These are phyloP conservation scores for Euleptes europaea DNA, from an alignment of 2,113 vertebrate genomes.

Conservation along the genomic window DNA sequence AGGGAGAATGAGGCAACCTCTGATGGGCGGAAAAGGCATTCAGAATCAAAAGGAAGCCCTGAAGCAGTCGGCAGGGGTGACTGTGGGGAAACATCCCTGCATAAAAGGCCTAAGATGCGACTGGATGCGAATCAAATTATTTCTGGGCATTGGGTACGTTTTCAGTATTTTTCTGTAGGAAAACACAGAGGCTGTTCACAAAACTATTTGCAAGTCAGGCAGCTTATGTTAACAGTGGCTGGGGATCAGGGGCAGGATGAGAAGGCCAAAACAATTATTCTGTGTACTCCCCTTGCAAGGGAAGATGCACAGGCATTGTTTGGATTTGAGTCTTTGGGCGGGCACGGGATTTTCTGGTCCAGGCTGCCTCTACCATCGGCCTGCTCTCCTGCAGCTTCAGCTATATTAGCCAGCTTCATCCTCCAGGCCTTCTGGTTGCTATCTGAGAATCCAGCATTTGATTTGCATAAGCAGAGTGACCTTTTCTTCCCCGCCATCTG, in stretches of 20 bases:
- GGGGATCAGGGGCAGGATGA: background rate
- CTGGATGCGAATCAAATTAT: no score
- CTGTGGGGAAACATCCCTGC: no score
- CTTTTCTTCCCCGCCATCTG: conserved; percentile 2
- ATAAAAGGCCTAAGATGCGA: no score
- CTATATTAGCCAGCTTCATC: background rate
- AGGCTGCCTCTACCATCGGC: background rate
- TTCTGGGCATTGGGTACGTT: background rate
- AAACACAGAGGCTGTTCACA: background rate
- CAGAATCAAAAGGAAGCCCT: no score
- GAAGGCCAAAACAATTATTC: background rate
- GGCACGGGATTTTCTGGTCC: background rate
- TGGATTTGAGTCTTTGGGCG: background rate
- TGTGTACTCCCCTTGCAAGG: background rate
- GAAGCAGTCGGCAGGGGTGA: no score
- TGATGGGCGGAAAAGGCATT: no score
- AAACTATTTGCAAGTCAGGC: background rate
- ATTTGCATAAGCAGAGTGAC: conserved; percentile 9
- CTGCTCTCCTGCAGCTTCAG: background rate
- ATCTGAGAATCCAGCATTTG: background rate
- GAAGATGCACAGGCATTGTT: background rate
- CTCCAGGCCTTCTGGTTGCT: background rate
- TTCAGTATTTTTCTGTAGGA: background rate
- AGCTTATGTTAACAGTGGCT: background rate
- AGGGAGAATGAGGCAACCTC: no score